Base-by-base conservation (phyloP, 2,888 invertebrate genomes). In the Napeogenes sylphis region DNA sequence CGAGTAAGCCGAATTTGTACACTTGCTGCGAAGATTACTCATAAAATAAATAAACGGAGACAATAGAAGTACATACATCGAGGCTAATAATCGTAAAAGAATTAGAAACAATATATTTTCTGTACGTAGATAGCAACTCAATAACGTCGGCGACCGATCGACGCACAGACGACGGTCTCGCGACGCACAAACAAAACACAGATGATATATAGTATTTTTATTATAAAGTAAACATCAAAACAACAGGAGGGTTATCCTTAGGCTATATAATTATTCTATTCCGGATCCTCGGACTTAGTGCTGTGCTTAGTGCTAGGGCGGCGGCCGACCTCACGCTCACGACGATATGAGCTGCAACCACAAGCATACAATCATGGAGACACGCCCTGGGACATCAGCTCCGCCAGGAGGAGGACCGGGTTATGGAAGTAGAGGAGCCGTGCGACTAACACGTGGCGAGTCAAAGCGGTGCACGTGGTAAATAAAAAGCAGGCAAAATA, bases 251-350 rank as follows among this genome's bases (percentile, higher is more conserved):
- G 30, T 51, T 51, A 51, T 51, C 12, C 51, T 51, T 51, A 51
- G 51, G 51, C 51, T 51, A 51, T 51, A 51, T 51, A 51, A 51
- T 51, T 51, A 51, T 51, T 12, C 51, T 51, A 51, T 51, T 21
- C 51, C 51, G 51, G 51, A 51, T 51, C 51, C 30, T 51, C 51
- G 51, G 51, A 51, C 51, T 51, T 30, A 47, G 51, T 51, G 51
- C 51, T 51, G 51, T 51, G 51, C 51, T 51, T 51, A 51, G 51
- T 51, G 51, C 51, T 51, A 51, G 51, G 51, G 51, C 76, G 84
- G 87, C 84, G 87, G 89, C 88, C 86, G 87, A 84, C 72, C 70
- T 85, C 87, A 86, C 81, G 91, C 91, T 91, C 91, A 91, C 90
- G 91, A 88, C 80, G 91, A 90, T 87, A 91, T 91, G 84, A 91